Evolutionary conservation across 2,888 invertebrate species (phyloP), one percentile per base, ranked within the genome.

Genomic region (Isoperla grammatica): DNA sequence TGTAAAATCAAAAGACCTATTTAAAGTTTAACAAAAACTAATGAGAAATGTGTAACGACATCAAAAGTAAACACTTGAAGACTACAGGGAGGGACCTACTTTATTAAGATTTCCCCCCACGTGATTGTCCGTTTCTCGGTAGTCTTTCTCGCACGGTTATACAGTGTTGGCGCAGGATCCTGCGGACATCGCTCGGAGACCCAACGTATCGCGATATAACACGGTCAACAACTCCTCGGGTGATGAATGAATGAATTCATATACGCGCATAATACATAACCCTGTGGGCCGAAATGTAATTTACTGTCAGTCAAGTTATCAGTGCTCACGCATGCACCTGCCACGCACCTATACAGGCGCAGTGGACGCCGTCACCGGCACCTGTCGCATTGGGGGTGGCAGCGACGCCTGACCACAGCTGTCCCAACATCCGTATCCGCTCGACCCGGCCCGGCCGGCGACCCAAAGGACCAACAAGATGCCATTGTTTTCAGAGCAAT

Each of bases 341-440:
- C 29, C 29, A 29, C 29, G 29, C 29, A 29, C 29, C 48, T 9
- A 15, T 13, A 35, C 39, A 37, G 17, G 19, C 19, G 17, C 37
- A 9, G 39, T 9, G 17, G 20, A 12, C 35, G 29, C 15, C 13
- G 35, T 15, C 35, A 35, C 17, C 17, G 35, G 6, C 53, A 53
- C 53, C 53, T 53, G 53, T 37, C 39, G 29, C n/a, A n/a, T 39
- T n/a, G 53, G 53, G 23, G 49, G 49, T 50, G 29, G 29, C 23
- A 50, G 3, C 8, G 49, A 8, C 29, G 49, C 4, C n/a, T 29
- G 8, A 12, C 29, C 29, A 29, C 49, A 50, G 49, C 49, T 50
- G 49, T 50, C 49, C 29, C 12, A 50, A 50, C 49, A 35, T 50
- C 49, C 49, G 49, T 29, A 29, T 29, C 29, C 29, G 4, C 29